These are phyloP conservation scores for Amaurobius ferox DNA, from an alignment of 2,888 invertebrate species.

Conservation along the genomic window DNA sequence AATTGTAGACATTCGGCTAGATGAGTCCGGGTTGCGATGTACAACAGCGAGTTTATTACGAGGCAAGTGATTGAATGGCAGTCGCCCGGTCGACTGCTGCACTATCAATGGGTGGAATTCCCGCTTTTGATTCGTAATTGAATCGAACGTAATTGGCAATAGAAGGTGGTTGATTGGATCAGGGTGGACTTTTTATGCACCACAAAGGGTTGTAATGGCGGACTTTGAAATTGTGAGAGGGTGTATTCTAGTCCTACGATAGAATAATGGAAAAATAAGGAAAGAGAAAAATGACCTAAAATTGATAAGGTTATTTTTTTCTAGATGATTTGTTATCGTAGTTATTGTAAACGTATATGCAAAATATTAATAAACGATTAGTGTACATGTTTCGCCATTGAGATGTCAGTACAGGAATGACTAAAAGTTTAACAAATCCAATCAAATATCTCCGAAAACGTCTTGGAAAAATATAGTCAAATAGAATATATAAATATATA, in stretches of 20 bases:
- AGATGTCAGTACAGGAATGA: no score
- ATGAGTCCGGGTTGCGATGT: background rate
- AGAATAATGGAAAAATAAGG: no score
- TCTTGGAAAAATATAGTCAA: no score
- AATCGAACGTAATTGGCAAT: constrained; percentile 68
- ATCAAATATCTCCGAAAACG: no score
- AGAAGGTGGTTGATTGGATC: constrained; percentile 51
- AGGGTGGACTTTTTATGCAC: background rate
- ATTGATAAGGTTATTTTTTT: no score
- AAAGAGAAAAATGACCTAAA: no score
- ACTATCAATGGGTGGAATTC: constrained; percentile 64
- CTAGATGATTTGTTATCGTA: no score
- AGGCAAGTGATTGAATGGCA: constrained; percentile 39
- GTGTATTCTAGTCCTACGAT: background rate
- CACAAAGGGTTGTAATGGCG: constrained; percentile 4
- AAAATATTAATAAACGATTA: no score
- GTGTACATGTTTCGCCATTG: no score
- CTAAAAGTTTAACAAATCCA: no score
- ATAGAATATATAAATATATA: no score
- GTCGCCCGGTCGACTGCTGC: constrained; percentile 46
- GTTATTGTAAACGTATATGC: no score
- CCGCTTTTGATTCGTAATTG: constrained; percentile 68
- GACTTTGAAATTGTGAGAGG: background rate
- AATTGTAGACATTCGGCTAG: constrained; percentile 6
- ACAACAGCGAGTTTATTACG: constrained; percentile 3